These are phyloP conservation scores for Peromyscus nudipes DNA, from an alignment of 2,797 vertebrate species.

Conservation along the genomic window DNA sequence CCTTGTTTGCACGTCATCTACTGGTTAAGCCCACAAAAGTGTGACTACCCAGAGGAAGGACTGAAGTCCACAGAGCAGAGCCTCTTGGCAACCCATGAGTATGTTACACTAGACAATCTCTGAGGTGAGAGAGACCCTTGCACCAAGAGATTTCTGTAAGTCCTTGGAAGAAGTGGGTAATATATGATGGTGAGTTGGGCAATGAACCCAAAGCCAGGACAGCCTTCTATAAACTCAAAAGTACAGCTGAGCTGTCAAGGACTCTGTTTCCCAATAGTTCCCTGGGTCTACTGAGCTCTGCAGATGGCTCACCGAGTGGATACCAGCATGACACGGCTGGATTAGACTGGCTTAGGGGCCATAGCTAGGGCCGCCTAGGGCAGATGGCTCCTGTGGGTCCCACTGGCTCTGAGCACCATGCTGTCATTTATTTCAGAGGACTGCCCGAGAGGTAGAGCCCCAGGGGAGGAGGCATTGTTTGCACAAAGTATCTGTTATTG, in stretches of 20 bases:
- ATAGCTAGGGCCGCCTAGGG: neutral
- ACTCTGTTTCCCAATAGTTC: neutral
- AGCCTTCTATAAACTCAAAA: neutral
- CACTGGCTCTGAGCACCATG: neutral
- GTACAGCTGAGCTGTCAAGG: neutral
- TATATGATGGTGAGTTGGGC: neutral
- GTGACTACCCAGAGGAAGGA: neutral
- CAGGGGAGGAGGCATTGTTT: constrained; percentile 51
- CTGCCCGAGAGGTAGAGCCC: constrained; percentile 27
- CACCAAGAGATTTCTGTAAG: neutral
- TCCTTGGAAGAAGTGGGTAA: neutral
- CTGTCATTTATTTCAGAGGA: constrained; percentile 38
- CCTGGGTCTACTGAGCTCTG: neutral
- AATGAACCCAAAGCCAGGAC: neutral
- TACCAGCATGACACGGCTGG: neutral
- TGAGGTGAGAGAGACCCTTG: neutral
- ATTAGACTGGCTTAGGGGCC: neutral
- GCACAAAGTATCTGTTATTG: constrained; percentile 48
- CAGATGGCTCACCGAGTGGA: neutral
- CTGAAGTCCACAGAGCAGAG: neutral
- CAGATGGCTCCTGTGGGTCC: neutral
- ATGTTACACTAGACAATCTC: neutral
- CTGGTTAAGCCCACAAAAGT: neutral
- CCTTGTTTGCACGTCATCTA: neutral
- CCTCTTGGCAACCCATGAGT: neutral